These are phyloP conservation scores for Scomber japonicus DNA, from an alignment of 2,113 vertebrate genomes.

Conservation along the genomic window DNA sequence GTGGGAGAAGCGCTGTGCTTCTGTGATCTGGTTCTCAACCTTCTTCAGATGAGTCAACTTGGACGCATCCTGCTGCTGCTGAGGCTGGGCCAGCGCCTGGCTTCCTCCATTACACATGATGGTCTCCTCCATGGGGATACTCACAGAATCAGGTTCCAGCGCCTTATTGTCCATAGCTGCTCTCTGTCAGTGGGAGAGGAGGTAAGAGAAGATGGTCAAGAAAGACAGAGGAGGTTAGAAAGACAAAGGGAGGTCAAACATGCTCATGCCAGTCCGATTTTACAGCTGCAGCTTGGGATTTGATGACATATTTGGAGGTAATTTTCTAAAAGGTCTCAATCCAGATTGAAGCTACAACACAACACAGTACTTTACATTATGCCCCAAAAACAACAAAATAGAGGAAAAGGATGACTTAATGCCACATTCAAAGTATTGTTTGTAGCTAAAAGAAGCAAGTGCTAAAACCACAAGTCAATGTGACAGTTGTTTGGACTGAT, in stretches of 20 bases:
- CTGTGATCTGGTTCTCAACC: slow-evolving; percentile 95
- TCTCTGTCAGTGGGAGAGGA: slow-evolving; percentile 31
- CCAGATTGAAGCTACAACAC: neutral
- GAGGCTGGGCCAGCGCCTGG: slow-evolving; percentile 50
- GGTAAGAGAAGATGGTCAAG: neutral
- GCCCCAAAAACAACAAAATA: neutral
- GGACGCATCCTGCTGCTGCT: slow-evolving; percentile 84
- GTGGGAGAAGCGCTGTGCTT: slow-evolving; percentile 95
- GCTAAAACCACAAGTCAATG: too few relatives aligned
- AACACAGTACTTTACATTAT: neutral
- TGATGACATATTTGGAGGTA: slow-evolving; percentile 18
- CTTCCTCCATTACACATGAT: slow-evolving; percentile 59
- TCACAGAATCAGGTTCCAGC: slow-evolving; percentile 82
- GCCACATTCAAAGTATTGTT: too few relatives aligned
- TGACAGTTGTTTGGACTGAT: too few relatives aligned
- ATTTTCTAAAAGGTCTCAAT: neutral
- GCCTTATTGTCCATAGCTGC: slow-evolving; percentile 83
- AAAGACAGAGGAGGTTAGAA: neutral
- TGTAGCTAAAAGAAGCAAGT: too few relatives aligned
- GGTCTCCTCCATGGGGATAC: slow-evolving; percentile 89
- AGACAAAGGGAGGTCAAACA: neutral
- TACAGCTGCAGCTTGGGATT: slow-evolving; percentile 1
- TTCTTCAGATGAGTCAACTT: slow-evolving; percentile 93
- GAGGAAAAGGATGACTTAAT: neutral
- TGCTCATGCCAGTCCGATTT: neutral